A percentile compares a stretch with the other conserved stretches of the same genome.
These are phyloP conservation scores for Chalcis sispes DNA, from an alignment of 2,888 invertebrate species.

Conservation along the genomic window DNA sequence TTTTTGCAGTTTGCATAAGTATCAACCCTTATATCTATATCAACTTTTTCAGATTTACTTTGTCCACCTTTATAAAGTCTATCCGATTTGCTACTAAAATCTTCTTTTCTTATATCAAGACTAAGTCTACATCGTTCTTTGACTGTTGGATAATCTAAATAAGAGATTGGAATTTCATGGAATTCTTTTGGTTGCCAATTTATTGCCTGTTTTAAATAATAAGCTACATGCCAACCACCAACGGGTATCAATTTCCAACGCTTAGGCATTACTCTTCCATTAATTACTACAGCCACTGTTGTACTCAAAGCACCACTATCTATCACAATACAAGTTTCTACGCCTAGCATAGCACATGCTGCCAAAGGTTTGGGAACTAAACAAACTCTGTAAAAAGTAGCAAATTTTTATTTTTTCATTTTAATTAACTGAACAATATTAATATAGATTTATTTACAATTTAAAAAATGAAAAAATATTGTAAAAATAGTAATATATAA, in stretches of 20 bases:
- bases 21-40: constrained; percentile 71
- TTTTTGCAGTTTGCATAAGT: constrained; percentile 71
- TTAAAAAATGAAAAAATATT: neutral
- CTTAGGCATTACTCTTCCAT: constrained; percentile 73
- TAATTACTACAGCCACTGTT: constrained; percentile 74
- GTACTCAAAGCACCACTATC: constrained; percentile 76
- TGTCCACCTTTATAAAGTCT: constrained; percentile 59
- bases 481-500: too few relatives aligned
- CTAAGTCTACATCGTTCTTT: constrained; percentile 74
- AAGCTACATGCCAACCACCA: constrained; percentile 76
- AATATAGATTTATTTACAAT: constrained; percentile 10
- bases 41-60: constrained; percentile 65
- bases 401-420: constrained; percentile 6
- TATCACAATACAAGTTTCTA: constrained; percentile 75
- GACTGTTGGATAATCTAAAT: constrained; percentile 73
- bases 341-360: constrained; percentile 72
- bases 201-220: constrained; percentile 74
- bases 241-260: constrained; percentile 73
- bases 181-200: constrained; percentile 73
- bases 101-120: constrained; percentile 73
- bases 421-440: neutral
- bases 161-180: constrained; percentile 74
- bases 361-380: constrained; percentile 75
- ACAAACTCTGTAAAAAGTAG: constrained; percentile 70
- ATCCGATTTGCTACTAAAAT: constrained; percentile 63